Percentiles rank a stretch among this genome's conserved stretches.
Conservation (phyloP, 2,888 invertebrate species). For the Heliconius ismenius region DNA sequence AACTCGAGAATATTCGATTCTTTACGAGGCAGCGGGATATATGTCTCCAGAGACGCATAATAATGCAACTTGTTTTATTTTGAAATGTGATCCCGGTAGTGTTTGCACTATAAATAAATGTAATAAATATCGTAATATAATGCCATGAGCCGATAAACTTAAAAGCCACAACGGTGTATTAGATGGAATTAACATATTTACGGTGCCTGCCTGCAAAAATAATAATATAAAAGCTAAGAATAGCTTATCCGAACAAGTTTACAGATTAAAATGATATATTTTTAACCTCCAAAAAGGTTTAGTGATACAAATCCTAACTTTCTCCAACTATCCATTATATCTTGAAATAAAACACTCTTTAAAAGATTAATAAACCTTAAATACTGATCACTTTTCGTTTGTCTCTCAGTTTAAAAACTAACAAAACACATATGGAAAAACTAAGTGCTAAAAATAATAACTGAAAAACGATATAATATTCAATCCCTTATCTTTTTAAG, state of each 20-base stretch:
- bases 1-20: conserved; percentile 11
- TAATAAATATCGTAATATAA: conserved; percentile 15
- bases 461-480: neutral
- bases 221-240: neutral
- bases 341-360: neutral
- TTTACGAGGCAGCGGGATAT: conserved; percentile 25
- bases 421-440: neutral
- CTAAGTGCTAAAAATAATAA: neutral
- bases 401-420: neutral
- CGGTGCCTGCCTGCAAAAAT: neutral
- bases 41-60: conserved; percentile 22
- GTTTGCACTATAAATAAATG: conserved; percentile 21
- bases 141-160: neutral
- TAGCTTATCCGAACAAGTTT: neutral
- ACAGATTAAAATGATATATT: neutral
- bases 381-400: neutral
- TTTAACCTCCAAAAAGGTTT: neutral
- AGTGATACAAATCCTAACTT: neutral
- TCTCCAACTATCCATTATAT: neutral
- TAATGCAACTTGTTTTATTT: conserved; percentile 30
- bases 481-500: neutral
- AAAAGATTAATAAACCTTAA: neutral
- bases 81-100: conserved; percentile 30
- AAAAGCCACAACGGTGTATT: conserved; percentile 1
- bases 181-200: neutral